Base-by-base conservation (phyloP, 23 tunicate species). In the Ascidia mentula region DNA sequence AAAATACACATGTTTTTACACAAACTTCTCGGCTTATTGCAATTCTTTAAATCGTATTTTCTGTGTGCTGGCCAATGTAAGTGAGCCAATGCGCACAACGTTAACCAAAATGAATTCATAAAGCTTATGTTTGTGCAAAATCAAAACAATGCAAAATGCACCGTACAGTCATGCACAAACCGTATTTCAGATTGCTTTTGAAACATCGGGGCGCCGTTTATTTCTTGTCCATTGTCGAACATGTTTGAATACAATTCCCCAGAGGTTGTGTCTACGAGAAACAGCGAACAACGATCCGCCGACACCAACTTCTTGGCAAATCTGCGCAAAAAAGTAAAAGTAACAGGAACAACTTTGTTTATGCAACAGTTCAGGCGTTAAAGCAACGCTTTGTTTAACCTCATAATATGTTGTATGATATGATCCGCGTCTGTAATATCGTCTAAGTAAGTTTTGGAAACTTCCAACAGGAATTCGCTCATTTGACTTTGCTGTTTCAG, bases 271-370 rank as follows among this genome's bases (percentile, higher is more conserved):
- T 91, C 97, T 36, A 39, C 78, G 6, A 82, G 77, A 73, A 82
- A 91, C 9, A 91, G 69, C 0, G 91, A 81, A 59, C 97, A 91
- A 5, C 97, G 85, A 18, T 91, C 97, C 6, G 97, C 97, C 0
- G 83, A 75, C 38, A 91, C 97, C 69, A 86, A 46, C 32, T 77
- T 38, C 73, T 91, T 91, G 73, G 97, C 90, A 78, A 91, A 86
- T 42, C 97, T 90, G 46, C 38, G 30, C n/a, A n/a, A n/a, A n/a
- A n/a, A n/a, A n/a, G n/a, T n/a, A n/a, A n/a, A n/a, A n/a, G n/a
- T n/a, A n/a, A n/a, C n/a, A n/a, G n/a, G 53, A 12, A 42, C 53
- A 42, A 9, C 15, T 42, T 42, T 12, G 12, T 42, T 12, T 42
- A 20, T 53, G 13, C 13, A 53, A 9, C 65, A 53, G 13, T 6